phyloP scores from a whole-genome alignment of 2,113 vertebrate genomes.

The Trichechus manatus region DNA sequence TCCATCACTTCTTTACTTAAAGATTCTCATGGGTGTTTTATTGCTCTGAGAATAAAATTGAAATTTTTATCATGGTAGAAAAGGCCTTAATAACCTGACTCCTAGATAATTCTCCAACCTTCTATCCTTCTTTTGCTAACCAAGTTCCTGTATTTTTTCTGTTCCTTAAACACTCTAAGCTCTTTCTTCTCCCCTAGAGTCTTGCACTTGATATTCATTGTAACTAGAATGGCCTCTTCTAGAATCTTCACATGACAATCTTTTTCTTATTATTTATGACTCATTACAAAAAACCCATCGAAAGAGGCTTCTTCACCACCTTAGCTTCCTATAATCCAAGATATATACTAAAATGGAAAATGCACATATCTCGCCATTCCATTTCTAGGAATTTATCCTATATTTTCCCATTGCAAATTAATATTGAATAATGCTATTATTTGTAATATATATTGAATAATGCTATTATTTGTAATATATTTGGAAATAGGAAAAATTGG shows the following conservation, averaged over 20 bases:
- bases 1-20: neutral
- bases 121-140: neutral
- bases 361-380: neutral
- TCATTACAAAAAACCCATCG: neutral
- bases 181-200: neutral
- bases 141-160: neutral
- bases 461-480: neutral
- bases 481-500: neutral
- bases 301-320: neutral
- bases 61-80: neutral
- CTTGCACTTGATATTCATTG: neutral
- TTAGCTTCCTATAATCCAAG: neutral
- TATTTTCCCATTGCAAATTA: neutral
- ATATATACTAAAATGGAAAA: neutral
- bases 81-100: neutral
- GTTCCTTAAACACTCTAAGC: neutral
- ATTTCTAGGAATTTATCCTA: neutral
- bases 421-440: neutral
- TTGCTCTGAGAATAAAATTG: neutral
- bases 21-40: neutral
- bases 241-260: neutral
- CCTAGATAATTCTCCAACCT: neutral
- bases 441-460: neutral
- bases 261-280: neutral
- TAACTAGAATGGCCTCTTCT: neutral